A percentile compares a stretch with the other conserved stretches of the same genome.
These are phyloP conservation scores for Phalacrocorax aristotelis DNA, from an alignment of 2,113 vertebrate species.

Conservation along the genomic window DNA sequence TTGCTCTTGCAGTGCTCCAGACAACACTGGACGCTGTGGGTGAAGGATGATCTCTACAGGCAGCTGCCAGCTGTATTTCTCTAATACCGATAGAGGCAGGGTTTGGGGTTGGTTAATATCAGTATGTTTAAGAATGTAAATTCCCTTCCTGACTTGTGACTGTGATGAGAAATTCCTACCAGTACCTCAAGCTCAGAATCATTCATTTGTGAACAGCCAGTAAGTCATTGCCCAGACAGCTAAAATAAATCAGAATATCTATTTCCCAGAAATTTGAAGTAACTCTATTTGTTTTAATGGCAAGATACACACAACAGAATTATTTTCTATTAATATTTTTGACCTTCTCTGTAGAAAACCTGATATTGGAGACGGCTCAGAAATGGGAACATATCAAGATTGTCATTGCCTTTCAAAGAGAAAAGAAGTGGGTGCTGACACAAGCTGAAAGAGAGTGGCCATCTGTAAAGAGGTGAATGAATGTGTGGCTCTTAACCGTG, in stretches of 20 bases:
- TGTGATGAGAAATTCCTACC: constrained; percentile 25
- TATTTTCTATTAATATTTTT: constrained; percentile 21
- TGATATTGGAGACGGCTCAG: background rate
- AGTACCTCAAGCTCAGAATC: background rate
- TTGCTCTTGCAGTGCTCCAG: background rate
- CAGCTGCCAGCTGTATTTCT: background rate
- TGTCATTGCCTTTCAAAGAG: background rate
- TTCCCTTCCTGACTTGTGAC: background rate
- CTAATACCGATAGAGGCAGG: background rate
- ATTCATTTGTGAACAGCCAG: constrained; percentile 6
- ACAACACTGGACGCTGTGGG: background rate
- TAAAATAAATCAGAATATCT: constrained; percentile 29
- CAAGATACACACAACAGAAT: constrained; percentile 2
- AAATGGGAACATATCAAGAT: background rate
- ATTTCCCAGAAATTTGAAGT: background rate
- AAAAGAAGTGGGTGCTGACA: background rate
- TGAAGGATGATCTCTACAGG: background rate
- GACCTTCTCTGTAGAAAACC: background rate
- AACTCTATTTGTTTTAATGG: constrained; percentile 10
- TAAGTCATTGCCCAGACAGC: background rate
- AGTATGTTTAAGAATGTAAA: background rate
- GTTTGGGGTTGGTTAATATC: background rate
- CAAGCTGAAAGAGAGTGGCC: background rate
- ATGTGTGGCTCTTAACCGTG: fast-evolving
- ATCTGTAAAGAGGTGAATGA: background rate